A percentile compares a stretch with the other conserved stretches of the same genome.
These are phyloP conservation scores for Hirudinaria manillensis DNA, from an alignment of 2,888 invertebrate genomes.

Conservation along the genomic window DNA sequence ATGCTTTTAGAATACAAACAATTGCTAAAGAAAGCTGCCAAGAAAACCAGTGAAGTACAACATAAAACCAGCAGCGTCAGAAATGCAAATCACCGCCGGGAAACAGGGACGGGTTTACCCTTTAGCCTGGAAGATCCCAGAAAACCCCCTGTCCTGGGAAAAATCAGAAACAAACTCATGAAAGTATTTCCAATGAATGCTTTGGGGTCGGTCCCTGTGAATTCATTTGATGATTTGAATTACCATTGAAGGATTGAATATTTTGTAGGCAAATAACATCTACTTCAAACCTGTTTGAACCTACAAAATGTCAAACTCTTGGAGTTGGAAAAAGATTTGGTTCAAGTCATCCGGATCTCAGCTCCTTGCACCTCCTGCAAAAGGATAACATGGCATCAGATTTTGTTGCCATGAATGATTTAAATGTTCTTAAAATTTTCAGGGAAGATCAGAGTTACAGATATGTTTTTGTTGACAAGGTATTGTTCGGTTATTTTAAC, in stretches of 20 bases:
- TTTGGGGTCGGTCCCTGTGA: background rate
- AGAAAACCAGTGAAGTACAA: background rate
- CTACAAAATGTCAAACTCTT: conserved; percentile 9
- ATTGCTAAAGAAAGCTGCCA: background rate
- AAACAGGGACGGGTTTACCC: too few relatives aligned
- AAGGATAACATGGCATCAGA: conserved; percentile 31
- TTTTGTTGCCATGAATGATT: conserved; percentile 8
- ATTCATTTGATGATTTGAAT: background rate
- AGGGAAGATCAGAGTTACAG: conserved; percentile 91
- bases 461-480: conserved; percentile 90
- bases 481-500: conserved; percentile 41
- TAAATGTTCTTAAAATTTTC: conserved; percentile 83
- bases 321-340: conserved; percentile 30
- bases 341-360: conserved; percentile 51
- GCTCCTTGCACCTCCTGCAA: conserved; percentile 39
- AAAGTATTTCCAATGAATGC: background rate
- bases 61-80: background rate
- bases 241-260: background rate
- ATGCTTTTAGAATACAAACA: background rate
- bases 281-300: conserved; percentile 1
- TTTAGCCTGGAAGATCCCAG: conserved; percentile 12
- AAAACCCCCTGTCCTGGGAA: conserved; percentile 13
- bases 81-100: background rate
- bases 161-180: conserved; percentile 18
- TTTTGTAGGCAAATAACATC: background rate